Conservation (phyloP, 2,797 vertebrate species). For the Thripadectes ignobilis region DNA sequence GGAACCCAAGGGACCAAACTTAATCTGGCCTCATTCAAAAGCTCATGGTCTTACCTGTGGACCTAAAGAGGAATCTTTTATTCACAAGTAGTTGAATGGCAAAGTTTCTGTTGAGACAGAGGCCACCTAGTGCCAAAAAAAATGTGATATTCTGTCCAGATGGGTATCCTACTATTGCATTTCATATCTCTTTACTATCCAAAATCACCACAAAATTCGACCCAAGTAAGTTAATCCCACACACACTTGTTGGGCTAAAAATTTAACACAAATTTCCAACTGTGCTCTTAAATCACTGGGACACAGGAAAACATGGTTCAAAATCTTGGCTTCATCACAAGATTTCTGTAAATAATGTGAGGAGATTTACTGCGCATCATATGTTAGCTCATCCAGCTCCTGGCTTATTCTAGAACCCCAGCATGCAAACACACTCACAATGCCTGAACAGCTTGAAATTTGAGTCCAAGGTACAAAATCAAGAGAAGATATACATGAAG, state of each 20-base stretch:
- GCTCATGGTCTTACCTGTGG: neutral
- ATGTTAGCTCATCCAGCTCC: neutral
- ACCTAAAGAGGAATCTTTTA: neutral
- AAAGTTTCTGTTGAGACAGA: neutral
- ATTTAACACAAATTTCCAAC: neutral
- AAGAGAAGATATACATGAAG: neutral
- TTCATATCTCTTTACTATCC: neutral
- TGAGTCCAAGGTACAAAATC: neutral
- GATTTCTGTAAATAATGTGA: neutral
- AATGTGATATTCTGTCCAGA: neutral
- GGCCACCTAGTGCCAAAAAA: neutral
- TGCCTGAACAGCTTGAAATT: neutral
- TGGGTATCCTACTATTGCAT: neutral
- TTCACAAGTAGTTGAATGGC: neutral
- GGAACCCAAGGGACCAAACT: neutral
- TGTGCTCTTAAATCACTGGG: neutral
- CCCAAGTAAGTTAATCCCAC: neutral
- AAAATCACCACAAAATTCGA: neutral
- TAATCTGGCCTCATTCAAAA: neutral
- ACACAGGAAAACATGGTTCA: neutral
- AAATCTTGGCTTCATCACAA: neutral
- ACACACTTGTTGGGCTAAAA: fast-evolving
- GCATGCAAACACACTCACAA: neutral
- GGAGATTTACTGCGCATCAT: neutral
- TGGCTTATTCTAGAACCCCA: neutral